Base-by-base conservation (phyloP, 2,797 vertebrate genomes). In the Lepilemur ruficaudatus region DNA sequence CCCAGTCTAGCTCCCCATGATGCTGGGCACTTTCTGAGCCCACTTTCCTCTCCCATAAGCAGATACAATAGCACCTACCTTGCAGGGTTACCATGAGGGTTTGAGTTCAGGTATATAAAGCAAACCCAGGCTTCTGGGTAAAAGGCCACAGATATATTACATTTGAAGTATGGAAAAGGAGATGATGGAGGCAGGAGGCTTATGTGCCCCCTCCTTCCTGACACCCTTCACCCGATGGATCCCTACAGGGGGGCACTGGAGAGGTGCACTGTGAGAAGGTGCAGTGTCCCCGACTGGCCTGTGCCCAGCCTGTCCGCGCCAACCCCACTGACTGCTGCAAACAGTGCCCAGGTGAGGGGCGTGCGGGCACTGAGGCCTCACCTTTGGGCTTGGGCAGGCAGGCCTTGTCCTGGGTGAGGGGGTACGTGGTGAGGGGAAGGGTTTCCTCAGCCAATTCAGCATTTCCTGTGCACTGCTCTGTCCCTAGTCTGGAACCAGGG, bases 231-330 rank as follows among this genome's bases (percentile, higher is more conserved):
- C 46, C 70, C 48, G 32, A 76, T n/a, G 86, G 75, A n/a, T 85
- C 85, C 73, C 78, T 28, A 0, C 91, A 99, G 99, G 99, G 99
- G 7, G 98, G 99, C 79, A 99, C 99, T 0, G 99, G 99, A 1
- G 99, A 99, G 98, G 99, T 99, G 10, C 99, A 99, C 98, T 99
- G 99, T 0, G 99, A 99, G 98, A 99, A 99, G 98, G 99, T 99
- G 93, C 99, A 99, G 8, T 99, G 99, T 97, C 99, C 99, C 0
- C 97, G 97, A 43, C 98, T 99, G 98, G 98, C 99, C 96, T 99
- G 99, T 97, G 98, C 98, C 96, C 99, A 99, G 35, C 99, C 99
- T 0, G 97, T 99, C 67, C 99, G 99, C 0, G 99, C 98, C 69
- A 99, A 98, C 89, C 99, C 99, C 67, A 99, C 99, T 0, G 99